phyloP scores from a whole-genome alignment of 2,113 vertebrate genomes.

The Alaudala cheleensis region DNA sequence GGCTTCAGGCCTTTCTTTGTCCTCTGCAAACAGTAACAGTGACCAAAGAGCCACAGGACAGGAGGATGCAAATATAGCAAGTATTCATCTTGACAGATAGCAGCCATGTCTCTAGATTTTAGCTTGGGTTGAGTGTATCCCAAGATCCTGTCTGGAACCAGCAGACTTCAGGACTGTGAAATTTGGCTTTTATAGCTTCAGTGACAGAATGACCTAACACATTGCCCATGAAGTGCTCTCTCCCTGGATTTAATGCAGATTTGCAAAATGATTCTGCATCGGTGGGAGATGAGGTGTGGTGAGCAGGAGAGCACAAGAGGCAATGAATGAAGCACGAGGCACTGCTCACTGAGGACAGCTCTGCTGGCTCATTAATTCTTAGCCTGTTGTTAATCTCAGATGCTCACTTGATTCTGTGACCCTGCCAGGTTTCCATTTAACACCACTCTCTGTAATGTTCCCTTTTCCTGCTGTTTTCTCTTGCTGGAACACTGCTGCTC shows the following conservation, averaged over 20 bases:
- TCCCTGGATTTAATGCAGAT: not conserved
- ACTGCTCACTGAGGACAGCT: not conserved
- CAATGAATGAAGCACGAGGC: not conserved
- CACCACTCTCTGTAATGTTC: not conserved
- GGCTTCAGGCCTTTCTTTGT: not conserved
- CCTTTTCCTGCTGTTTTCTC: not conserved
- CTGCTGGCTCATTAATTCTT: slow-evolving; percentile 21
- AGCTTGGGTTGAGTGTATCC: not conserved
- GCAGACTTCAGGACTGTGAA: not conserved
- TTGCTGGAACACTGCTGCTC: slow-evolving; percentile 26
- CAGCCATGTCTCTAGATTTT: not conserved
- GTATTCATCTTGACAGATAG: not conserved
- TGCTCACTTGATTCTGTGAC: not conserved
- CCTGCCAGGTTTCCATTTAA: not conserved
- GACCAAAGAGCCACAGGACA: not conserved
- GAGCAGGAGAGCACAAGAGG: not conserved
- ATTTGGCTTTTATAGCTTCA: not conserved
- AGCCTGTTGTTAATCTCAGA: not conserved
- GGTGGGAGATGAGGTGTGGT: not conserved
- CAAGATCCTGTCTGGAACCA: not conserved
- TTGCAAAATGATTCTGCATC: not conserved
- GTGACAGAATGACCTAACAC: not conserved
- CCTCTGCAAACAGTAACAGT: not conserved
- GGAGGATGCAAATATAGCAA: not conserved
- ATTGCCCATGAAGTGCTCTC: not conserved